Base-by-base conservation (phyloP, 2,888 invertebrate species). In the Spisula solida region DNA sequence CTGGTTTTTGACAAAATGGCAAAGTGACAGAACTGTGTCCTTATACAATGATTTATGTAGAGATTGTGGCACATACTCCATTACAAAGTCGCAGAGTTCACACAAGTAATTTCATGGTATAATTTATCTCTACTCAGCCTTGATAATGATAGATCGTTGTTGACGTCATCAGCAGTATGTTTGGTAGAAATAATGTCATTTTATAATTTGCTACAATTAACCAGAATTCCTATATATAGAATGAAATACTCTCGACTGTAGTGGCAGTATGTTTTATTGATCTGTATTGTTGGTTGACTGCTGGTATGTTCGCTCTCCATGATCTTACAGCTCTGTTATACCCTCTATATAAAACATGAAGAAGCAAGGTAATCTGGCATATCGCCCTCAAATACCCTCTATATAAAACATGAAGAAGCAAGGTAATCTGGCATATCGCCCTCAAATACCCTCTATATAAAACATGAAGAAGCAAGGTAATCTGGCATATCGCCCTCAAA, bases 111-210 rank as follows among this genome's bases (percentile, higher is more conserved):
- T 66, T 66, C 60, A 66, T 66, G 60, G 60, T 66, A n/a, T 10
- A 25, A 25, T n/a, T 56, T 56, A 56, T n/a, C 25, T 66, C 25
- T 66, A 66, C 10, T 25, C 51, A 51, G 60, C 25, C 60, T 66
- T 66, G 25, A 66, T 66, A 66, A 66, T 66, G 60, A 66, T 66
- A 66, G n/a, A 66, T 66, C n/a, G n/a, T 20, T 25, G 60, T 66
- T 66, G 60, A 66, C 60, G 60, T 66, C 60, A 66, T 66, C n/a
- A 12, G 60, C 60, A 25, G 60, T 66, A n/a, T n/a, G 60, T 66
- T n/a, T 25, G 60, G 60, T 66, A 25, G 60, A 25, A 66, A 66
- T 66, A 66, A n/a, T 66, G 60, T 66, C 60, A 66, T n/a, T 66
- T 66, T 25, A 66, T 66, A 66, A 25, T 25, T 66, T 66, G 25